Conservation (phyloP, 1,140 invertebrate species). For the Habropoda laboriosa region DNA sequence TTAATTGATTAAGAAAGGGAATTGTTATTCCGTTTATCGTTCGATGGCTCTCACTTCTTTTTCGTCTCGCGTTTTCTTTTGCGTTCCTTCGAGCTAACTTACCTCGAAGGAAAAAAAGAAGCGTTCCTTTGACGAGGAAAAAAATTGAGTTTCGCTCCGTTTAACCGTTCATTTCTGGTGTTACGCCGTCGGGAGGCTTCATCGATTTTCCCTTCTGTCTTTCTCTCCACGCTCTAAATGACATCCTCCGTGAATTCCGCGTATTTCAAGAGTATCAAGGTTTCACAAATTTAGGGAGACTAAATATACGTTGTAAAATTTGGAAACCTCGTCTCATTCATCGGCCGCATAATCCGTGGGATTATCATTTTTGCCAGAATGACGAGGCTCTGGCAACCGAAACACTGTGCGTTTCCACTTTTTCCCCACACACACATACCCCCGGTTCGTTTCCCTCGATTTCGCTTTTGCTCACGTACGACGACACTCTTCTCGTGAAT, state of each 20-base stretch:
- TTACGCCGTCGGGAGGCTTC: background rate
- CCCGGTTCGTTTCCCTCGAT: background rate
- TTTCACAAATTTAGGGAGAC: conserved; percentile 36
- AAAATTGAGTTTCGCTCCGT: background rate
- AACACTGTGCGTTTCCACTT: background rate
- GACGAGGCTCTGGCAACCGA: background rate
- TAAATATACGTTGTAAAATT: conserved; percentile 31
- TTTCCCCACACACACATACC: background rate
- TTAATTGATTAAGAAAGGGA: background rate
- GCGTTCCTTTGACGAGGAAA: background rate
- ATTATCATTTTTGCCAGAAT: conserved; percentile 17
- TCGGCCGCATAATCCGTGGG: background rate
- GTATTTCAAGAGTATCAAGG: conserved; percentile 38
- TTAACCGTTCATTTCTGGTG: background rate
- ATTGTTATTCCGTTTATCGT: too few relatives aligned
- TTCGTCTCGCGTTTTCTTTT: background rate
- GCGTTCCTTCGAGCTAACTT: background rate
- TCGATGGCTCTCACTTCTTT: background rate
- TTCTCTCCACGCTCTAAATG: background rate
- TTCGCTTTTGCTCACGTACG: background rate
- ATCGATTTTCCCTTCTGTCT: conserved; percentile 7
- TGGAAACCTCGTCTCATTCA: background rate
- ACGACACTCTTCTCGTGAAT: background rate
- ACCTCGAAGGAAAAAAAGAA: too few relatives aligned
- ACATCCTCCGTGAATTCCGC: background rate